Evolutionary conservation across 2,113 vertebrate genomes (phyloP).

Genomic region (Madoqua kirkii): DNA sequence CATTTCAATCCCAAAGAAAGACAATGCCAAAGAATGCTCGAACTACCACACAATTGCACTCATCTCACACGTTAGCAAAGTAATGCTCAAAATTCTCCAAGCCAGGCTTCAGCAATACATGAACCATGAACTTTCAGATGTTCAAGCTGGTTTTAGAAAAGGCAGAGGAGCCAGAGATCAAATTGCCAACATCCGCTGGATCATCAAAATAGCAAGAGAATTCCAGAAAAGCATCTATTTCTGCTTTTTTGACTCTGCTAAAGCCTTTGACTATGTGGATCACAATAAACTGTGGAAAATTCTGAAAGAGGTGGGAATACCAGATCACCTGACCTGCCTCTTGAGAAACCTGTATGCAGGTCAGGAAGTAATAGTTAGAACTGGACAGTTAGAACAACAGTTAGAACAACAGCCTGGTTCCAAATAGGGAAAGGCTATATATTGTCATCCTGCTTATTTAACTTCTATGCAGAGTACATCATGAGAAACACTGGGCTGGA

Average conservation of each 20-base stretch:
- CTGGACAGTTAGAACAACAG: too few relatives aligned
- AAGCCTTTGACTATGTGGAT: neutral
- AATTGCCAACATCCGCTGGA: neutral
- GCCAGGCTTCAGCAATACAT: neutral
- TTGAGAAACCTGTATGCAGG: neutral
- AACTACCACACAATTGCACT: rapidly evolving
- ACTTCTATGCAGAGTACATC: neutral
- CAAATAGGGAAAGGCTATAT: neutral
- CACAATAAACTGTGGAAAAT: neutral
- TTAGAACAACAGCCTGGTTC: neutral
- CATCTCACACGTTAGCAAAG: neutral
- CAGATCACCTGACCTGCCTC: neutral
- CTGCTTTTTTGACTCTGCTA: neutral
- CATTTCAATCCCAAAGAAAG: neutral
- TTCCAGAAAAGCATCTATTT: neutral
- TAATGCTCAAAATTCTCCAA: neutral
- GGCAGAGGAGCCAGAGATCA: neutral
- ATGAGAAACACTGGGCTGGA: neutral
- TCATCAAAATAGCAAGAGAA: neutral
- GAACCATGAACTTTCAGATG: neutral
- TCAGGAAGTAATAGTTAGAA: neutral
- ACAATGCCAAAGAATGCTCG: neutral
- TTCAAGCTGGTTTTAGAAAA: neutral
- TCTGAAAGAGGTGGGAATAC: neutral
- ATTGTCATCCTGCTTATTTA: neutral